phyloP scores from a whole-genome alignment of 2,113 vertebrate species.

The Rhea americana region DNA sequence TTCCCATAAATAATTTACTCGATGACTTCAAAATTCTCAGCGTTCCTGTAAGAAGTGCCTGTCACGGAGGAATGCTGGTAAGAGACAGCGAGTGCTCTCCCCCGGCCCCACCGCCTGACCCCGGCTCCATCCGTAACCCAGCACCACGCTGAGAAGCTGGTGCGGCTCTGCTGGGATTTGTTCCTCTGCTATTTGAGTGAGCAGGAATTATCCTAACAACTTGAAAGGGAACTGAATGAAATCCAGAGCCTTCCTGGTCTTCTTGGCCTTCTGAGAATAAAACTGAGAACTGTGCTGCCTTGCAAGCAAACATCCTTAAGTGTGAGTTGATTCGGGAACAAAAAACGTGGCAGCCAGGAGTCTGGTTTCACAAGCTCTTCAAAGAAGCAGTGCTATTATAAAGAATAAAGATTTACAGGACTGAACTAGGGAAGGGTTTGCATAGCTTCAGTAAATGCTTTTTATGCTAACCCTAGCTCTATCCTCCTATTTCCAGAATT shows the following conservation, averaged over 20 bases:
- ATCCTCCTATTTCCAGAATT: neutral
- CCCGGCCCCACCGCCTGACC: fast-evolving
- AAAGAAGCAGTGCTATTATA: neutral
- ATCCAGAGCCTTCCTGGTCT: neutral
- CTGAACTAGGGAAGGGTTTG: neutral
- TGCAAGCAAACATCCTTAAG: neutral
- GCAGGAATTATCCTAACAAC: neutral
- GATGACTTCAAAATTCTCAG: constrained; percentile 28
- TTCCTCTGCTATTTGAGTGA: neutral
- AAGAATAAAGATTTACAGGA: neutral
- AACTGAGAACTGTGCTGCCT: neutral
- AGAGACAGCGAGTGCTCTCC: neutral
- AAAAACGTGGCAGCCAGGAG: neutral
- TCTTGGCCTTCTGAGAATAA: neutral
- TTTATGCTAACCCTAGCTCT: neutral
- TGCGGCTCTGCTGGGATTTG: neutral
- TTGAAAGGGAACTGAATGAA: neutral
- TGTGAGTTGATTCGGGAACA: neutral
- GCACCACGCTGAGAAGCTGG: neutral
- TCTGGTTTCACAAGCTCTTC: neutral
- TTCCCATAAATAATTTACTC: constrained; percentile 58
- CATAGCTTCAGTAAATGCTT: neutral
- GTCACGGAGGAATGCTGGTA: constrained; percentile 30
- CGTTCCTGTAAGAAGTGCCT: constrained; percentile 37
- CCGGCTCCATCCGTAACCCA: neutral